Evolutionary conservation across 2,797 vertebrate genomes (phyloP).

Genomic region (Luscinia megarhynchos): DNA sequence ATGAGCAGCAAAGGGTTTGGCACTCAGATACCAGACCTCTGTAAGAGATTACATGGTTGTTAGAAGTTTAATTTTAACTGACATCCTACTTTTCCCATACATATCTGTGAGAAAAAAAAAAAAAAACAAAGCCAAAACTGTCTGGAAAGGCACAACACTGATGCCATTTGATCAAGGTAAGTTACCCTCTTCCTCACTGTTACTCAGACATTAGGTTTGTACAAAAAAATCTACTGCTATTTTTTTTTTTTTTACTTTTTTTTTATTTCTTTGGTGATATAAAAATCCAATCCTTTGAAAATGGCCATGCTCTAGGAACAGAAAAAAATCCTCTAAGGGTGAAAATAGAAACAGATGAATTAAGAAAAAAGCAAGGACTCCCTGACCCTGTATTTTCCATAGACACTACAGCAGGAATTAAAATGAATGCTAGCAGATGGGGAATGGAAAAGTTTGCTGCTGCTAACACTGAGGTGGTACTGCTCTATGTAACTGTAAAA

Average conservation of each 20-base stretch:
- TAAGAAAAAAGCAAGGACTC: neutral
- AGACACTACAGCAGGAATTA: neutral
- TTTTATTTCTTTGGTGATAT: neutral
- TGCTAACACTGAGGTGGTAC: slow-evolving; percentile 1
- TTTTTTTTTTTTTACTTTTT: accelerated
- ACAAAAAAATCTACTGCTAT: slow-evolving; percentile 48
- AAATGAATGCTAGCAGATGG: slow-evolving; percentile 22
- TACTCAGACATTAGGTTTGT: slow-evolving; percentile 66
- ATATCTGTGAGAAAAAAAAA: neutral
- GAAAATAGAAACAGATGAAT: slow-evolving; percentile 26
- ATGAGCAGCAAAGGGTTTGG: neutral
- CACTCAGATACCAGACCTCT: neutral
- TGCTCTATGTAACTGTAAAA: neutral
- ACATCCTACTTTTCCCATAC: neutral
- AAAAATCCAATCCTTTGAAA: slow-evolving; percentile 22
- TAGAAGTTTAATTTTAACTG: neutral
- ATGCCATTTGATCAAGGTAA: slow-evolving; percentile 21
- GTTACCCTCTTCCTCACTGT: neutral
- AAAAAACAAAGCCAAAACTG: accelerated
- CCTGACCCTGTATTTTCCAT: slow-evolving; percentile 19
- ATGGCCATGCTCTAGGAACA: neutral
- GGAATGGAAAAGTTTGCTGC: slow-evolving; percentile 33
- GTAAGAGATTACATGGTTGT: neutral
- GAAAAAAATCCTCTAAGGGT: neutral
- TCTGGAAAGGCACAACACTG: neutral